Conservation (phyloP, 2,113 vertebrate genomes). For the Ranitomeya imitator region DNA sequence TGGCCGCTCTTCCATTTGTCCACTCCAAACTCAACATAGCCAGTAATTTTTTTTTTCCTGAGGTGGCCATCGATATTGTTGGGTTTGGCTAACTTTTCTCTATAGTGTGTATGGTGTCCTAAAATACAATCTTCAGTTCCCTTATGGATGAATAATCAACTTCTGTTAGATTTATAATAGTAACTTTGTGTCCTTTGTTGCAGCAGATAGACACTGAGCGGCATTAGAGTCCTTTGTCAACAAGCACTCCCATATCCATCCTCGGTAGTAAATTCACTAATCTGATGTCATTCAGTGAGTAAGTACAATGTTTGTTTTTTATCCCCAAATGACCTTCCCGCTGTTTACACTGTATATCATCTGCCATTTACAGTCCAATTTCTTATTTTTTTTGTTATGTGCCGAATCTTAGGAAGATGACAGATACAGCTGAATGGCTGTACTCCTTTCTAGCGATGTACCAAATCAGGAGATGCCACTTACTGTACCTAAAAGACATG, state of each 20-base stretch:
- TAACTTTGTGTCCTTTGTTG: conserved; percentile 45
- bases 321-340: conserved; percentile 33
- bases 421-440: neutral
- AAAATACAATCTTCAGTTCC: neutral
- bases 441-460: neutral
- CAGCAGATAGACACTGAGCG: conserved; percentile 33
- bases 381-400: neutral
- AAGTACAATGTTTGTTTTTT: conserved; percentile 4
- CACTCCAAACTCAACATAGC: too few relatives aligned
- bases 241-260: conserved; percentile 36
- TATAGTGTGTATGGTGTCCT: too few relatives aligned
- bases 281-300: conserved; percentile 22
- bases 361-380: conserved; percentile 9
- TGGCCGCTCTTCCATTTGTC: too few relatives aligned
- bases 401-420: neutral
- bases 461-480: too few relatives aligned
- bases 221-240: conserved; percentile 19
- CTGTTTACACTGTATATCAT: conserved; percentile 15
- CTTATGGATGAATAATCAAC: neutral
- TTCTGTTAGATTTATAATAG: neutral
- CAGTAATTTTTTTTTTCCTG: too few relatives aligned
- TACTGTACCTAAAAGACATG: too few relatives aligned
- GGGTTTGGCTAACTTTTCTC: too few relatives aligned
- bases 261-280: conserved; percentile 30
- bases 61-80: too few relatives aligned